Conservation (phyloP, 2,113 vertebrate species). For the Excalfactoria chinensis region DNA sequence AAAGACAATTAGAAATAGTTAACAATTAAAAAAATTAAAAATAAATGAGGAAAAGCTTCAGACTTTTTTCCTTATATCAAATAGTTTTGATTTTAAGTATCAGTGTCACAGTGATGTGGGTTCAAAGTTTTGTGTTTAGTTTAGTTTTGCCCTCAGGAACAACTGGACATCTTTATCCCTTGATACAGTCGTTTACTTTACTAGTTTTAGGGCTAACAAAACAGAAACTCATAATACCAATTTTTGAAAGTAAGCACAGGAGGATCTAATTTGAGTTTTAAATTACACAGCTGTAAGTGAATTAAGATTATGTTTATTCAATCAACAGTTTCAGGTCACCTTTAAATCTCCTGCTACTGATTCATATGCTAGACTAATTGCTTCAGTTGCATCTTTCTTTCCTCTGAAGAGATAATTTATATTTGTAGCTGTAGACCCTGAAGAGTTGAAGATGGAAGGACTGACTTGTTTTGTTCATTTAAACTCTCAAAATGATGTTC, state of each 20-base stretch:
- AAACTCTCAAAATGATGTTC: background rate
- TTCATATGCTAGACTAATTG: conserved; percentile 30
- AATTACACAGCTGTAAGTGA: conserved; percentile 35
- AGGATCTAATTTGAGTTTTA: conserved; percentile 48
- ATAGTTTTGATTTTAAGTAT: background rate
- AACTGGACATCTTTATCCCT: background rate
- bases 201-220: conserved; percentile 18
- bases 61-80: background rate
- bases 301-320: conserved; percentile 45
- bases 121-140: background rate
- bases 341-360: conserved; percentile 27
- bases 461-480: background rate
- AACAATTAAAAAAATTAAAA: background rate
- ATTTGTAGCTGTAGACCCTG: background rate
- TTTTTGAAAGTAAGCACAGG: conserved; percentile 35
- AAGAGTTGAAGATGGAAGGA: background rate
- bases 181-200: background rate
- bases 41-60: background rate
- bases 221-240: background rate
- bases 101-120: background rate
- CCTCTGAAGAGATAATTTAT: background rate
- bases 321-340: conserved; percentile 41
- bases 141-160: background rate
- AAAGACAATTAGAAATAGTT: background rate
- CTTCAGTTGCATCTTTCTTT: conserved; percentile 34